Evolutionary conservation across 2,888 invertebrate genomes (phyloP).

Genomic region (Ormyrus rosae): DNA sequence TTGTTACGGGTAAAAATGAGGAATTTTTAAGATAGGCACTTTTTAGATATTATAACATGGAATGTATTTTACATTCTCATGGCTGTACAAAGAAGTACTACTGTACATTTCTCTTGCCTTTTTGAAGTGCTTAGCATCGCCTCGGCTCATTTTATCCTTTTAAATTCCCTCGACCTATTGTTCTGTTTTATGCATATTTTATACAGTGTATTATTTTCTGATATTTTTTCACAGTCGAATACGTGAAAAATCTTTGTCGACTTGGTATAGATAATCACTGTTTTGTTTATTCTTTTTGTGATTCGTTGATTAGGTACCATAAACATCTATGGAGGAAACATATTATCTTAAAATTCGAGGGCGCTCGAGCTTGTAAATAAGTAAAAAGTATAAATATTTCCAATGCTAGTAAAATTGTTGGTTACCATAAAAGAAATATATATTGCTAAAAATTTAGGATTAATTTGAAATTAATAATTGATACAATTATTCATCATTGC

Average conservation of each 20-base stretch:
- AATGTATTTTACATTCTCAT: constrained; percentile 45
- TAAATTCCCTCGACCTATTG: constrained; percentile 35
- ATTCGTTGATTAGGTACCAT: too few relatives aligned
- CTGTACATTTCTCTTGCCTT: constrained; percentile 3
- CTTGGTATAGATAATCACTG: constrained; percentile 1
- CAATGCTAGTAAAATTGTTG: constrained; percentile 29
- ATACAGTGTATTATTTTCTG: constrained; percentile 37
- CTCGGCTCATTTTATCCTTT: constrained; percentile 21
- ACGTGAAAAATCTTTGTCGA: constrained; percentile 37
- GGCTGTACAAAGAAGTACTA: constrained; percentile 5
- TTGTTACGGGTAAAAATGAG: constrained; percentile 21
- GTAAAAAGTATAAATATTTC: constrained; percentile 23
- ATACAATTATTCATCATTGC: too few relatives aligned
- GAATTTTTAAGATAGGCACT: constrained; percentile 46
- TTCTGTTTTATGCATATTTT: constrained; percentile 55
- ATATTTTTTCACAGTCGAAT: not conserved
- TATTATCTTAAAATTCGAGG: constrained; percentile 47
- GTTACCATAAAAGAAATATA: not conserved
- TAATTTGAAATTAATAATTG: too few relatives aligned
- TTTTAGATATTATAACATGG: constrained; percentile 5
- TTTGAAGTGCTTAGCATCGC: constrained; percentile 39
- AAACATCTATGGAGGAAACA: too few relatives aligned
- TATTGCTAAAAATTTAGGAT: too few relatives aligned
- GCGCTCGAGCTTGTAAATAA: constrained; percentile 50
- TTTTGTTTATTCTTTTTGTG: constrained; percentile 21